Evolutionary conservation across 2,113 vertebrate species (phyloP).

Genomic region (Epinephelus lanceolatus): DNA sequence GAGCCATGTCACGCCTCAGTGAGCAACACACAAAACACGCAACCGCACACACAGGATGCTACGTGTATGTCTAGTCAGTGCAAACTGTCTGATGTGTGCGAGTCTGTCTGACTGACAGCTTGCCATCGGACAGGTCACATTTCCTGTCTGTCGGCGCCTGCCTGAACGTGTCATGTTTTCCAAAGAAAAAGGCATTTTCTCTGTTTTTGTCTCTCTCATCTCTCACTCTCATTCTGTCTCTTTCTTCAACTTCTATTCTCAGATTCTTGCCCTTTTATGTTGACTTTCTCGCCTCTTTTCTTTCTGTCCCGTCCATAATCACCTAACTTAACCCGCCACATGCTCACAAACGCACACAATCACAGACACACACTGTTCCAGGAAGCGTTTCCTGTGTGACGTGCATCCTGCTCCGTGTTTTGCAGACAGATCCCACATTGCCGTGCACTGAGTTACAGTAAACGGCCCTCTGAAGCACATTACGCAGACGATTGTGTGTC

Average conservation of each 20-base stretch:
- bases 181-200: background rate
- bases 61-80: conserved; percentile 23
- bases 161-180: conserved; percentile 23
- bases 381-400: conserved; percentile 75
- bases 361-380: conserved; percentile 52
- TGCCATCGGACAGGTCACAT: conserved; percentile 6
- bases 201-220: background rate
- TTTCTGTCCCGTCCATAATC: background rate
- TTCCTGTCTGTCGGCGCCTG: conserved; percentile 23
- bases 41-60: conserved; percentile 27
- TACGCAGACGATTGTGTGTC: background rate
- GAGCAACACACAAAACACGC: conserved; percentile 16
- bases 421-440: conserved; percentile 29
- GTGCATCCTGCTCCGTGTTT: conserved; percentile 53
- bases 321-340: conserved; percentile 11
- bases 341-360: background rate
- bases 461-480: background rate
- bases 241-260: background rate
- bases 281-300: background rate
- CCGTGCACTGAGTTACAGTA: background rate
- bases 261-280: background rate
- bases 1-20: background rate
- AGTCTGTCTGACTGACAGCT: conserved; percentile 5
- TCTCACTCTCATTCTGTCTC: background rate
- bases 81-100: background rate